These are phyloP conservation scores for Pseudanteris insignis DNA, from an alignment of 2,888 invertebrate species.

Conservation along the genomic window DNA sequence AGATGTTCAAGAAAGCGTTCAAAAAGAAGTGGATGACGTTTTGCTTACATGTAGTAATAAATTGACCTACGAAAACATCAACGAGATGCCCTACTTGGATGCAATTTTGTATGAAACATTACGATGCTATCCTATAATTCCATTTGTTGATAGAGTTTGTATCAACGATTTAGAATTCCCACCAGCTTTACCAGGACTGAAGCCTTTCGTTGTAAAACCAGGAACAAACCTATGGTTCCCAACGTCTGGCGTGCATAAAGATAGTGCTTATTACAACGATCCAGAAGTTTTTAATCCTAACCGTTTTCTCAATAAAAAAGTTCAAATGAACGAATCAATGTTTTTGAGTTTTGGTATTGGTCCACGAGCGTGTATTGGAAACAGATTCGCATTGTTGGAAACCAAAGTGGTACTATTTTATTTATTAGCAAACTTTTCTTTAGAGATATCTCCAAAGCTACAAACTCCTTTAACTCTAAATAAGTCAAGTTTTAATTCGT, in stretches of 20 bases:
- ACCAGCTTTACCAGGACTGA: background rate
- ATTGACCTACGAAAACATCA: background rate
- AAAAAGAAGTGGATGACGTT: background rate
- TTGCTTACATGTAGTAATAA: background rate
- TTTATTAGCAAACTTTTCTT: background rate
- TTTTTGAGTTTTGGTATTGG: too few relatives aligned
- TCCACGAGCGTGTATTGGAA: too few relatives aligned
- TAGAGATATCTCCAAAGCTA: background rate
- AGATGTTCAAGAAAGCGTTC: background rate
- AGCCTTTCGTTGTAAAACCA: background rate
- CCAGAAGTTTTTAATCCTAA: too few relatives aligned
- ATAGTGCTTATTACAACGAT: background rate
- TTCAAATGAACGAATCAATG: too few relatives aligned
- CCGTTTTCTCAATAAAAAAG: too few relatives aligned
- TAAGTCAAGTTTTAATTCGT: background rate
- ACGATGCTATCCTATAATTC: constrained; percentile 61
- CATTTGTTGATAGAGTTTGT: constrained; percentile 50
- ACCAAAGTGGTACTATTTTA: background rate
- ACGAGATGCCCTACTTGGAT: background rate
- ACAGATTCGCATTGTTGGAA: too few relatives aligned
- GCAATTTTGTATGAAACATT: constrained; percentile 48
- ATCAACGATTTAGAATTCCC: background rate
- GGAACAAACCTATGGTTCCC: background rate
- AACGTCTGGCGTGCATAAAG: background rate
- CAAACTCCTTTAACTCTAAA: background rate